Base-by-base conservation (phyloP, 2,888 invertebrate species). In the Pristionchus mayeri region DNA sequence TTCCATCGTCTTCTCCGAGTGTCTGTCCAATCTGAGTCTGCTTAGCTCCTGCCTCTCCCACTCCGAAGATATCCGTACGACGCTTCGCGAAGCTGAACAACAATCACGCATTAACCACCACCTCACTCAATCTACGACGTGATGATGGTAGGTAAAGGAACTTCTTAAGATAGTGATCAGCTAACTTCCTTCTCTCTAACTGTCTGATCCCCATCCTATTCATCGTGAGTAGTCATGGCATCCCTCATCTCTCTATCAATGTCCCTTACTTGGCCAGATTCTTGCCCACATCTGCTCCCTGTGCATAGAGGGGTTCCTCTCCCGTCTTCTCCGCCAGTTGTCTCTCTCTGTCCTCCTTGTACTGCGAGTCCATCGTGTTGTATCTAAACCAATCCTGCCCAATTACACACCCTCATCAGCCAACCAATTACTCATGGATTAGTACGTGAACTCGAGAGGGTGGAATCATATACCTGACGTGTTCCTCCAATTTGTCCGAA, bases 41-140 rank as follows among this genome's bases (percentile, higher is more conserved):
- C 93, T 98, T 98, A 16, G 93, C 92, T 40, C 91, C 91, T 52
- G 87, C 86, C 93, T 97, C 97, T 85, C 98, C 98, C 87, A 97
- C 96, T 94, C 99, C 99, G 94, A 99, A 99, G 94, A 99, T 99
- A 95, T 99, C 99, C 0, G 99, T 98, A 96, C 99, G 97, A 89
- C 99, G 95, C 93, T 99, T 98, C 0, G 99, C 99, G 92, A 99
- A 90, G 60, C 88, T 88, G 94, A 93, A 97, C 96, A 80, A 24
- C 21, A 6, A n/a, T 11, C 30, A 40, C 1, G n/a, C 34, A 30
- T 52, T 93, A 97, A 97, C 96, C 48, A 24, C 13, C 24, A 79
- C 18, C n/a, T 40, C 21, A 1, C 9, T 54, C 54, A 44, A 44
- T 6, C 44, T 13, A 44, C 13, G 7, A 44, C 3, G n/a, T 60